Evolutionary conservation across 1,140 invertebrate genomes (phyloP), one percentile per base, ranked within the genome.

Genomic region (Penaeus vannamei): DNA sequence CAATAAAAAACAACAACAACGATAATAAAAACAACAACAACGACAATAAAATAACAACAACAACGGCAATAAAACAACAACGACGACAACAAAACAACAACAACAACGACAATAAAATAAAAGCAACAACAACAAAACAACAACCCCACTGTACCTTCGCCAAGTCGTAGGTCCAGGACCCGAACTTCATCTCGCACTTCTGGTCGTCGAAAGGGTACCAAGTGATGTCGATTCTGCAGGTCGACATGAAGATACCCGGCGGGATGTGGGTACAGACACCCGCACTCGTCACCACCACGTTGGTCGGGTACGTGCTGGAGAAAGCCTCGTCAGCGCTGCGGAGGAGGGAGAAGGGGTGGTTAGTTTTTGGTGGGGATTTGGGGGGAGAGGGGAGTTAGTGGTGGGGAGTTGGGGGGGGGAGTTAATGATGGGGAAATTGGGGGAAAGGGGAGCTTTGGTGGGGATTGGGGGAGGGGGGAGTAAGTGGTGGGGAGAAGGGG

Each of bases 121-220:
- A 66, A 2, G 7, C 2, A 26, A 2, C 1, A 36, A 36, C 36
- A 36, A 36, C 1, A 53, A 2, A 53, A 53, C 10, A 53, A 17
- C 53, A 53, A 12, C 53, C 10, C 32, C 59, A 60, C 85, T 89
- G 82, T 96, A 97, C 97, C 96, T 97, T 96, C 94, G 96, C 96
- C 94, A 97, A 97, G 94, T 97, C 96, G 94, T 98, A 98, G 93
- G 97, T 97, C 97, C 97, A 98, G 94, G 97, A 97, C 95, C 97
- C 97, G 93, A 98, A 98, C 95, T 98, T 97, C 96, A 99, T 97
- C 93, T 97, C 95, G 95, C 98, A 99, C 94, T 96, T 96, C 95
- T 99, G 98, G 94, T 98, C 97, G 95, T 99, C 98, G 95, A 99
- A 99, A 93, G 98, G 98, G 95, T 99, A 99, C 97, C 97, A 98